These are phyloP conservation scores for Zalophus californianus DNA, from an alignment of 2,797 vertebrate genomes.

Conservation along the genomic window DNA sequence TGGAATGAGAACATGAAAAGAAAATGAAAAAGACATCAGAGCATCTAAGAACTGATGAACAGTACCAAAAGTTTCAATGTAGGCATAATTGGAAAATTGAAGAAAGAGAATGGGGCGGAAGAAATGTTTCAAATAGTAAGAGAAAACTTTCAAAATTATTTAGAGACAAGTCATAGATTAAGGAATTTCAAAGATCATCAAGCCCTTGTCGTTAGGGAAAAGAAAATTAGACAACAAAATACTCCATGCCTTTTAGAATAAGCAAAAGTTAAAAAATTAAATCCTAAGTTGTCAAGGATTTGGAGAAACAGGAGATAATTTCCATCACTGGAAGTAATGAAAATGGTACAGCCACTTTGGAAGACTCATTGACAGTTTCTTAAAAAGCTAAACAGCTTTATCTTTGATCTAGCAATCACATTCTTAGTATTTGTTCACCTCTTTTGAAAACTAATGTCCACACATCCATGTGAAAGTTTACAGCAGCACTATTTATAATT, in stretches of 20 bases:
- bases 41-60: background rate
- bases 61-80: background rate
- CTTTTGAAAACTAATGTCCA: background rate
- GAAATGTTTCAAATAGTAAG: background rate
- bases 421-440: background rate
- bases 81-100: background rate
- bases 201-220: background rate
- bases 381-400: background rate
- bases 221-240: background rate
- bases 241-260: background rate
- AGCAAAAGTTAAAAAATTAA: background rate
- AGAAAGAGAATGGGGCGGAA: background rate
- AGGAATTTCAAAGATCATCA: background rate
- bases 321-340: background rate
- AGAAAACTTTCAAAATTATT: background rate
- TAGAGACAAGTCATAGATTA: background rate
- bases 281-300: background rate
- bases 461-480: background rate
- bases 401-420: background rate
- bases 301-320: background rate
- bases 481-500: background rate
- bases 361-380: background rate
- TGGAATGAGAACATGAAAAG: background rate
- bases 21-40: background rate
- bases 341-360: background rate